These are phyloP conservation scores for Pseudococcus viburni DNA, from an alignment of 2,888 invertebrate genomes.

Conservation along the genomic window DNA sequence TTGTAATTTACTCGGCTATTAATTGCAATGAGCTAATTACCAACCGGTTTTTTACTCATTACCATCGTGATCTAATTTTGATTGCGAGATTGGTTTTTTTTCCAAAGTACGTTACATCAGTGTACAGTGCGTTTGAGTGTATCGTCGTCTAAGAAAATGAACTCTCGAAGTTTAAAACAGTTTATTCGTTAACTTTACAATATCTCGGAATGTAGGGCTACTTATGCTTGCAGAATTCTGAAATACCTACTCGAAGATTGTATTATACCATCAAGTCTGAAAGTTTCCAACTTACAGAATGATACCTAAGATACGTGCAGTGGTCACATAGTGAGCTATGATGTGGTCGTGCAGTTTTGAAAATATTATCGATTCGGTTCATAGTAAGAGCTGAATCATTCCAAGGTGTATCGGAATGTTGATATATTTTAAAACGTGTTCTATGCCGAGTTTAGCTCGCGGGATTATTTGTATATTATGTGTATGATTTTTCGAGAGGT, in stretches of 20 bases:
- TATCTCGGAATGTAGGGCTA: neutral
- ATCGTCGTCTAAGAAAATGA: neutral
- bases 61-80: constrained; percentile 58
- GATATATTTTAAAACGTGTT: constrained; percentile 47
- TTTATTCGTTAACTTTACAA: neutral
- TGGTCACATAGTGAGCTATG: neutral
- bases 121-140: neutral
- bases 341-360: constrained; percentile 42
- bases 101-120: neutral
- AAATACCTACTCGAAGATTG: neutral
- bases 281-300: neutral
- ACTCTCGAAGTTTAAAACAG: neutral
- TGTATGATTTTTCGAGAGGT: constrained; percentile 17
- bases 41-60: constrained; percentile 59
- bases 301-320: neutral
- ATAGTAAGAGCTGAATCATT: constrained; percentile 3
- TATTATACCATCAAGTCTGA: neutral
- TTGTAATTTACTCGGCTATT: constrained; percentile 55
- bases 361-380: constrained; percentile 26
- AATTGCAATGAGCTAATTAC: constrained; percentile 59
- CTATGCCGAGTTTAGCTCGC: neutral
- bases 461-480: constrained; percentile 10
- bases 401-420: constrained; percentile 44
- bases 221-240: neutral
- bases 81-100: constrained; percentile 41